Evolutionary conservation across 2,888 invertebrate species (phyloP).

Genomic region (Cephus sareptanus): DNA sequence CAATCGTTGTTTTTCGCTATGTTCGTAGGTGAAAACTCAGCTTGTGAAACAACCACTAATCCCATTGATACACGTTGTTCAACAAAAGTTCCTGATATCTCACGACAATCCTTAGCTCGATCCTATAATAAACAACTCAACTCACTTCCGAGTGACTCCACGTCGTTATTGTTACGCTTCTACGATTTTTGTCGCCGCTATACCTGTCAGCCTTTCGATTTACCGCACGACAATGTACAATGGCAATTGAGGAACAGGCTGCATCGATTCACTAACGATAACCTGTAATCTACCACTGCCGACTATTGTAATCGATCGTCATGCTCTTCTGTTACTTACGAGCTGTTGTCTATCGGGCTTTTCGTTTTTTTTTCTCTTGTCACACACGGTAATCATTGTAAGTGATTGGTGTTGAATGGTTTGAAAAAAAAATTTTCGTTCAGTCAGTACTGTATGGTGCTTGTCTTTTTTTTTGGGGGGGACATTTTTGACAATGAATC

Average conservation of each 20-base stretch:
- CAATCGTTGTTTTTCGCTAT: neutral
- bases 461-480: neutral
- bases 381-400: neutral
- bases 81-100: neutral
- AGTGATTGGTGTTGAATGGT: neutral
- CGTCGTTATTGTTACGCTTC: neutral
- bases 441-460: neutral
- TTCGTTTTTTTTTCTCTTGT: neutral
- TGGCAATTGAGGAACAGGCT: neutral
- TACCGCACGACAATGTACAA: neutral
- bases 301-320: neutral
- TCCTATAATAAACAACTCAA: neutral
- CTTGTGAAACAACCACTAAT: neutral
- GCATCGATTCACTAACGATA: neutral
- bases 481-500: neutral
- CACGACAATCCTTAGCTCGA: neutral
- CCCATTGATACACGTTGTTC: neutral
- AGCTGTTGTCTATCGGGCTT: neutral
- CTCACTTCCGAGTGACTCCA: neutral
- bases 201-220: neutral
- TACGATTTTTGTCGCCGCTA: slow-evolving; percentile 1
- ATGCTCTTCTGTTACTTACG: neutral
- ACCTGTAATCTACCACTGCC: neutral
- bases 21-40: neutral
- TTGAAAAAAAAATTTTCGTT: neutral